These are phyloP conservation scores for Oenanthe melanoleuca DNA, from an alignment of 2,113 vertebrate species.

Conservation along the genomic window DNA sequence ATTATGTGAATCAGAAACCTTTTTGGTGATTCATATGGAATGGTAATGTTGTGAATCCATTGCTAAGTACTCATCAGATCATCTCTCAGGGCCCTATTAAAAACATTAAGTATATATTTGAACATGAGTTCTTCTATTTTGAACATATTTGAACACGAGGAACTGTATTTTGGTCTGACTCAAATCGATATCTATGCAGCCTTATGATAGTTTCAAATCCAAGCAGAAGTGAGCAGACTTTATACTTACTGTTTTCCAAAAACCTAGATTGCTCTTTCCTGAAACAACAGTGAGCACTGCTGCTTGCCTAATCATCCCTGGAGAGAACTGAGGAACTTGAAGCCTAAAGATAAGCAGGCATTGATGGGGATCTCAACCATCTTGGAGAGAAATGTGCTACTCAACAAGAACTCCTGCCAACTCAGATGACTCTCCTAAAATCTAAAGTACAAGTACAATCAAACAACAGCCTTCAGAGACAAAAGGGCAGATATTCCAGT, in stretches of 20 bases:
- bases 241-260: not conserved
- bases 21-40: not conserved
- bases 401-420: not conserved
- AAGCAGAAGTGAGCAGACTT: not conserved
- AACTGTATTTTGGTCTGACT: not conserved
- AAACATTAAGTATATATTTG: constrained; percentile 25
- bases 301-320: not conserved
- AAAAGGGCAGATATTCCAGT: not conserved
- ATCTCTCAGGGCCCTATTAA: constrained; percentile 1
- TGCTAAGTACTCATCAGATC: constrained; percentile 10
- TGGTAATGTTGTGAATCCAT: not conserved
- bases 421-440: not conserved
- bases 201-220: not conserved
- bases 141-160: not conserved
- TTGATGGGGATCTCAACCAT: not conserved
- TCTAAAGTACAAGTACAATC: not conserved
- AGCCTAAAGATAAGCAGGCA: not conserved
- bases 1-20: not conserved
- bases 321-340: not conserved
- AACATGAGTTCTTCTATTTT: not conserved
- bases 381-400: not conserved
- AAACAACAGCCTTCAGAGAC: not conserved
- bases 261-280: not conserved
- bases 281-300: not conserved
- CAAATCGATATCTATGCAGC: not conserved